These are phyloP conservation scores for Sinodicranocentrus sp. DNA, from an alignment of 2,888 invertebrate species.

Conservation along the genomic window DNA sequence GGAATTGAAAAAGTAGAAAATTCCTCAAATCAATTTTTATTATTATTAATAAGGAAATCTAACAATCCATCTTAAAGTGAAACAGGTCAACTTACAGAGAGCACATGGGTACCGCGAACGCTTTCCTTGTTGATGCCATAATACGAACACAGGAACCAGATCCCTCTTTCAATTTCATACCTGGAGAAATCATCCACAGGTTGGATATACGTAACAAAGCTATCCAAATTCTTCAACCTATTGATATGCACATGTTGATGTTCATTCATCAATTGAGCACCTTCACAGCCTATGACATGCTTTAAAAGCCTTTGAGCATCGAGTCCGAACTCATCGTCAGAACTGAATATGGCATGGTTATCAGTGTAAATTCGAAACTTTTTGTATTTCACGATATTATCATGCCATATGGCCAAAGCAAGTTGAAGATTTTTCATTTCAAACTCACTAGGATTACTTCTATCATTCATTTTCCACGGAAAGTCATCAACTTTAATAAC, in stretches of 20 bases:
- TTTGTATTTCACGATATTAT: conserved; percentile 18
- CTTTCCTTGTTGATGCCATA: too few relatives aligned
- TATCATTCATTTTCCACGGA: conserved; percentile 13
- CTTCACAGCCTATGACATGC: conserved; percentile 43
- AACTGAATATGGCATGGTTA: conserved; percentile 38
- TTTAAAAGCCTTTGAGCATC: conserved; percentile 11
- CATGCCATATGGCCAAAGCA: conserved; percentile 47
- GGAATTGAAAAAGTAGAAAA: too few relatives aligned
- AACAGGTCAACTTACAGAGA: too few relatives aligned
- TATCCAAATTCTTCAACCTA: too few relatives aligned
- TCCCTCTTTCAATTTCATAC: too few relatives aligned
- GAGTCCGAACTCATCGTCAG: neutral
- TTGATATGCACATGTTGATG: neutral
- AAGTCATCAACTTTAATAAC: conserved; percentile 35
- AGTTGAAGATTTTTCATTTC: conserved; percentile 59
- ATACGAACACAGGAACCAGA: too few relatives aligned
- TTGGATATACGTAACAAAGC: too few relatives aligned
- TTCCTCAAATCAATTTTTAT: too few relatives aligned
- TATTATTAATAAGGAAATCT: too few relatives aligned
- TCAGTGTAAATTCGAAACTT: conserved; percentile 52
- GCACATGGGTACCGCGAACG: too few relatives aligned
- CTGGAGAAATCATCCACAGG: too few relatives aligned
- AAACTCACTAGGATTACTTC: conserved; percentile 41
- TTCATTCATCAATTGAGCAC: conserved; percentile 7
- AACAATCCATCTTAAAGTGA: too few relatives aligned